Base-by-base conservation (phyloP, 2,888 invertebrate genomes). In the Alloscopus bannaensis region DNA sequence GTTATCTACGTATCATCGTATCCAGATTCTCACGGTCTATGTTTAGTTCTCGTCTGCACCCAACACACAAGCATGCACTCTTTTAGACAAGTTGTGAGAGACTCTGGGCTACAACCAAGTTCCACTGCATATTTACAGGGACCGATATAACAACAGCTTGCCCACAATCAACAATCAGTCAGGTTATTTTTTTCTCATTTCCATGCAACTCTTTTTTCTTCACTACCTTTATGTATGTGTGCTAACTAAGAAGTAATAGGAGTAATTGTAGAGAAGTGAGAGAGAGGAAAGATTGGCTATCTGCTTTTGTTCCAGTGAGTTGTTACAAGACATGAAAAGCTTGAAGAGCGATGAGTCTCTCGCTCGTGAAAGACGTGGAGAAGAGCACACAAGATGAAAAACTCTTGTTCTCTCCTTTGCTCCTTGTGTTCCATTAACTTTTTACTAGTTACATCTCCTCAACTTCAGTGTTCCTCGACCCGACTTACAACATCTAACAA, bases 301-400 rank as follows among this genome's bases (percentile, higher is more conserved):
- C 72, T 72, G 42, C 65, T 73, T 73, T 73, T 73, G 73, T 73
- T 73, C 73, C 73, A 73, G 73, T 64, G 29, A 73, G 62, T 73
- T 73, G 65, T 73, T 73, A 47, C 31, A 40, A 72, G 68, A 68
- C 60, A 62, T 62, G 50, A 71, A 47, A 60, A 65, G 26, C n/a
- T n/a, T 60, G 60, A 18, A 36, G 6, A 2, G 26, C 28, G 57
- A 18, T 31, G 16, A 11, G 20, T 31, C 18, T 16, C 36, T 13
- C 8, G 36, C 36, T 36, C 8, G 36, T 36, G 36, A 13, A 13
- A 8, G 6, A 36, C 6, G 36, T 13, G 36, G 6, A 26, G 26
- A 62, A 70, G 57, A 22, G 45, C 45, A 22, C 59, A 47, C 47
- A 36, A 36, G 36, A 36, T 8, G 8, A 36, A 36, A 8, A 13